phyloP scores from a whole-genome alignment of 2,888 invertebrate species.

The Hirtodrosophila duncani region DNA sequence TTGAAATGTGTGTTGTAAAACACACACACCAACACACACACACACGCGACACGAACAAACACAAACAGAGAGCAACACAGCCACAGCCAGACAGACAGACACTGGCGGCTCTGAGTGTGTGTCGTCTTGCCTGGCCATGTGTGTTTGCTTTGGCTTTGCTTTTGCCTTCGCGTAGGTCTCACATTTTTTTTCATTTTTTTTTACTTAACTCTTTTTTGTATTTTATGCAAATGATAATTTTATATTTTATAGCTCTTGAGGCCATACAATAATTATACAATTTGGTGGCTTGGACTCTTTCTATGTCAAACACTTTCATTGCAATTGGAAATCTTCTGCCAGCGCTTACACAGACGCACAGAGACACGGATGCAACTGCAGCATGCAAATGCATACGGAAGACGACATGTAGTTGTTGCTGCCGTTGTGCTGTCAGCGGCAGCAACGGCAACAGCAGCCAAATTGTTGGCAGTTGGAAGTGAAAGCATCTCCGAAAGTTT shows the following conservation, averaged over 20 bases:
- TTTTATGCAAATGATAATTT: constrained; percentile 62
- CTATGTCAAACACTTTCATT: constrained; percentile 13
- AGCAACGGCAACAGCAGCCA: constrained; percentile 28
- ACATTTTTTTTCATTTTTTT: constrained; percentile 57
- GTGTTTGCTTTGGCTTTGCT: constrained; percentile 13
- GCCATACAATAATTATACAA: not conserved
- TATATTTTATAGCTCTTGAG: constrained; percentile 25
- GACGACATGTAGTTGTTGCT: constrained; percentile 1
- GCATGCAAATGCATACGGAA: constrained; percentile 25
- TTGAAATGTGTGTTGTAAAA: constrained; percentile 68
- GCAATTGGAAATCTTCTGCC: constrained; percentile 1
- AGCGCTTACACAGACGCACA: constrained; percentile 9
- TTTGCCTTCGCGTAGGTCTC: constrained; percentile 23
- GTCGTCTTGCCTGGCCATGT: constrained; percentile 22
- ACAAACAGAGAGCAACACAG: constrained; percentile 6
- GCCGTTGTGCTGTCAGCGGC: constrained; percentile 7
- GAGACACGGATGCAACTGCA: constrained; percentile 28
- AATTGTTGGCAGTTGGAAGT: constrained; percentile 57
- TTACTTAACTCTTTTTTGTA: constrained; percentile 58
- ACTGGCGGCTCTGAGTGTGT: constrained; percentile 15
- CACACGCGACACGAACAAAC: constrained; percentile 1
- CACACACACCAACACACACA: constrained; percentile 24
- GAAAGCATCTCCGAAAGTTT: constrained; percentile 66
- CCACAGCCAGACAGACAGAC: constrained; percentile 8
- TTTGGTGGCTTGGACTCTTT: constrained; percentile 6